phyloP scores from a whole-genome alignment of 1,140 invertebrate species.

The Megalopta genalis region DNA sequence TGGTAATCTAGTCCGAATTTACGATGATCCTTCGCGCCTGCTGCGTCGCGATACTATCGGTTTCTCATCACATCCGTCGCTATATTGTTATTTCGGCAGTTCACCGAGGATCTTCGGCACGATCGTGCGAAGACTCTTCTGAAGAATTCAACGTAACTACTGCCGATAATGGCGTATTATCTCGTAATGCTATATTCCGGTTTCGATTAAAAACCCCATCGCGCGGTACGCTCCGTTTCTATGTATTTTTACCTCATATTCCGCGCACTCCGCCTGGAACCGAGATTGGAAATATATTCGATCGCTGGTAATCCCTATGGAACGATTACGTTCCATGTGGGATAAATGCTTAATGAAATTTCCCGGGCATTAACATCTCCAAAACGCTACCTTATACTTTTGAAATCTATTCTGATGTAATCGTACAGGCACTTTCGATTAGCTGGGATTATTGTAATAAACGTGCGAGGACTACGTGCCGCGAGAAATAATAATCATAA shows the following conservation, averaged over 20 bases:
- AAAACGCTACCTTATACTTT: too few species aligned
- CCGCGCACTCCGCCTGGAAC: slow-evolving; percentile 4
- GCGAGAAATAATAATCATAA: too few species aligned
- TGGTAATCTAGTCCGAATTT: slow-evolving; percentile 45
- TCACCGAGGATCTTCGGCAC: slow-evolving; percentile 20
- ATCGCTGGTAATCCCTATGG: slow-evolving; percentile 58
- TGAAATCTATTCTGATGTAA: too few species aligned
- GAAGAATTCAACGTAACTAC: slow-evolving; percentile 62
- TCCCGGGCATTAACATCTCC: neutral
- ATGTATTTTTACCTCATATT: slow-evolving; percentile 46
- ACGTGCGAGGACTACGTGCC: too few species aligned
- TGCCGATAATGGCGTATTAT: slow-evolving; percentile 60
- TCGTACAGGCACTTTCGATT: too few species aligned
- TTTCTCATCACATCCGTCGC: slow-evolving; percentile 67
- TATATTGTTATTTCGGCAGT: slow-evolving; percentile 63
- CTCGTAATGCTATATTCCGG: slow-evolving; percentile 48
- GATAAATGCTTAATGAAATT: slow-evolving; percentile 31
- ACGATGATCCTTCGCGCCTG: slow-evolving; percentile 51
- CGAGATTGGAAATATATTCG: slow-evolving; percentile 46
- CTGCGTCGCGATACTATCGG: slow-evolving; percentile 62
- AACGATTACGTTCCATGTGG: slow-evolving; percentile 48
- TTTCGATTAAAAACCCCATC: slow-evolving; percentile 49
- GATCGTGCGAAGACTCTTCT: slow-evolving; percentile 21
- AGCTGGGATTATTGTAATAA: too few species aligned
- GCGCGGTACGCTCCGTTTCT: slow-evolving; percentile 62